Evolutionary conservation across 2,797 vertebrate genomes (phyloP).

Genomic region (Sebastes itinus): DNA sequence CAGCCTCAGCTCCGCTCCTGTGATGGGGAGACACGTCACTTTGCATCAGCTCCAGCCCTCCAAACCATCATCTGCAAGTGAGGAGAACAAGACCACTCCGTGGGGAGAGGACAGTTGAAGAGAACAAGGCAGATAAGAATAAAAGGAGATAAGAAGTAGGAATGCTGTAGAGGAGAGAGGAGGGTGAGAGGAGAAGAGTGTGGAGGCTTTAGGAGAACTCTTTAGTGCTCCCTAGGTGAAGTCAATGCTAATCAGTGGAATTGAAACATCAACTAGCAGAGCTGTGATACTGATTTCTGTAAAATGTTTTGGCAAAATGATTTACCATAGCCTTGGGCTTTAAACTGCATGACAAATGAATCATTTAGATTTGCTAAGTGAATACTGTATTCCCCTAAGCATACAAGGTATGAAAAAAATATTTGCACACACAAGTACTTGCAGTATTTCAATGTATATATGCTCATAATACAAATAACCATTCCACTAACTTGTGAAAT

Average conservation of each 20-base stretch:
- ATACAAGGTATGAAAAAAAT: slow-evolving; percentile 14
- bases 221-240: slow-evolving; percentile 5
- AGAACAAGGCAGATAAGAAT: slow-evolving; percentile 46
- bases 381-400: slow-evolving; percentile 20
- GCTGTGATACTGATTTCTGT: slow-evolving; percentile 8
- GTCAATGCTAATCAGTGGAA: slow-evolving; percentile 15
- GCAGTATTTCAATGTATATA: slow-evolving; percentile 7
- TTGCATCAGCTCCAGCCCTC: slow-evolving; percentile 80
- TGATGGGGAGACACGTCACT: slow-evolving; percentile 82
- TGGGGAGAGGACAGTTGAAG: slow-evolving; percentile 51
- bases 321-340: slow-evolving; percentile 10
- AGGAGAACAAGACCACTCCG: slow-evolving; percentile 72
- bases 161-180: slow-evolving; percentile 11
- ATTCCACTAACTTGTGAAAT: background rate
- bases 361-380: slow-evolving; percentile 47
- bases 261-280: slow-evolving; percentile 6
- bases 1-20: slow-evolving; percentile 74
- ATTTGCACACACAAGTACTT: slow-evolving; percentile 14
- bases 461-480: background rate
- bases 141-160: slow-evolving; percentile 30
- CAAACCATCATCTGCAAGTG: slow-evolving; percentile 79
- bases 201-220: background rate
- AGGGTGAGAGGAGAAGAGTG: background rate
- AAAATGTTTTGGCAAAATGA: slow-evolving; percentile 30
- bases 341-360: slow-evolving; percentile 32